phyloP scores from a whole-genome alignment of 37 sponge, comb jelly and placozoan genomes.

The Mnemiopsis leidyi region DNA sequence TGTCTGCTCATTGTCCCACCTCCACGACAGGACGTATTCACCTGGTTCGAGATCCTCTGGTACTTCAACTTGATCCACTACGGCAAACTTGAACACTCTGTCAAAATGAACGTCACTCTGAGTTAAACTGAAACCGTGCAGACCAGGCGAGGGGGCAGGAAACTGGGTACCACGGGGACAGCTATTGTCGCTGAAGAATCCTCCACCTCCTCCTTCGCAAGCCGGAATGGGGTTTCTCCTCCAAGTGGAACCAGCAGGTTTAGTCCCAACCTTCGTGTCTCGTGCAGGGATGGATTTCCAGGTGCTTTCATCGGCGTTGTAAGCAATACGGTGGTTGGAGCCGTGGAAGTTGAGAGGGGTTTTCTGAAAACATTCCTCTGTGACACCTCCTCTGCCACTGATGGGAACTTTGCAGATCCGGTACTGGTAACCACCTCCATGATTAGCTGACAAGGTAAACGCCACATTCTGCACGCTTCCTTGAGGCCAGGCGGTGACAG shows the following conservation, averaged over 20 bases:
- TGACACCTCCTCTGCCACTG: neutral
- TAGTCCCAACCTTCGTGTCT: constrained; percentile 3
- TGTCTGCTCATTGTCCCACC: constrained; percentile 49
- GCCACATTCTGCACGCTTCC: constrained; percentile 19
- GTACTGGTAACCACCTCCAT: constrained; percentile 49
- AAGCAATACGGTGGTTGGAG: neutral
- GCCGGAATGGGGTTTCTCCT: constrained; percentile 31
- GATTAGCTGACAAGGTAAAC: constrained; percentile 27
- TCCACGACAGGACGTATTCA: constrained; percentile 32
- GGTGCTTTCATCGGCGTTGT: neutral
- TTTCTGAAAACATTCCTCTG: constrained; percentile 39
- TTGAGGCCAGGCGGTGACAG: neutral
- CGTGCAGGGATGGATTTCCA: constrained; percentile 12
- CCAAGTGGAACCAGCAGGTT: constrained; percentile 26
- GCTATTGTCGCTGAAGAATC: constrained; percentile 1
- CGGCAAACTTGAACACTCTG: neutral
- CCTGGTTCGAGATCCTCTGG: neutral
- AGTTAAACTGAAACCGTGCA: neutral
- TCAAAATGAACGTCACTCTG: neutral
- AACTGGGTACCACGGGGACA: constrained; percentile 30
- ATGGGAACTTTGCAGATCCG: neutral
- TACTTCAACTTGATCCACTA: constrained; percentile 5
- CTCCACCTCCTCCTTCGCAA: neutral
- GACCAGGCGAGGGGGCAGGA: neutral
- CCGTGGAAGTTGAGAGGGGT: neutral